phyloP scores from a whole-genome alignment of 2,888 invertebrate species.

The Xestia ashworthii region DNA sequence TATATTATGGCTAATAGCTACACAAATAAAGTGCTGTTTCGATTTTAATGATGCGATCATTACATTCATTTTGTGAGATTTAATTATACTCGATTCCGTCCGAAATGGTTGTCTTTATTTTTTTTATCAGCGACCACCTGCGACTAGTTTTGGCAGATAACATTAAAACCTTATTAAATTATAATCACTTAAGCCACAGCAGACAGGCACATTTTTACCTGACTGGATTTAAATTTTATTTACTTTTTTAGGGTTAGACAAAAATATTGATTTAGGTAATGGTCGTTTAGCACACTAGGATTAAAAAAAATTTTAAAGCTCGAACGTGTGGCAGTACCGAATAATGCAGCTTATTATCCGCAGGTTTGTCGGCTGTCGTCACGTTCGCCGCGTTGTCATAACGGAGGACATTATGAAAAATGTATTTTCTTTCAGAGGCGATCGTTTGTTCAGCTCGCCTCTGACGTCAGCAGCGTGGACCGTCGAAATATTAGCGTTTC shows the following conservation, averaged over 20 bases:
- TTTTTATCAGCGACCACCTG: conserved; percentile 1
- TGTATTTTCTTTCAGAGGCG: conserved; percentile 79
- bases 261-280: conserved; percentile 17
- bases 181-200: background rate
- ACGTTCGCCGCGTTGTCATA: conserved; percentile 70
- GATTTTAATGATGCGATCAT: conserved; percentile 34
- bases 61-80: conserved; percentile 1
- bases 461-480: conserved; percentile 78
- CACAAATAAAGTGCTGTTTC: conserved; percentile 24
- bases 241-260: background rate
- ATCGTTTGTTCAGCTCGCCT: conserved; percentile 64
- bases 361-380: conserved; percentile 63
- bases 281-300: background rate
- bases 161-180: background rate
- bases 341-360: conserved; percentile 23
- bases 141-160: conserved; percentile 2
- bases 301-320: background rate
- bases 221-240: conserved; percentile 2
- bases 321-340: conserved; percentile 7
- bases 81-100: conserved; percentile 5
- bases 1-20: conserved; percentile 31
- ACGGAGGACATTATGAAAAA: conserved; percentile 76
- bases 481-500: conserved; percentile 68
- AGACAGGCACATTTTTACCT: background rate
- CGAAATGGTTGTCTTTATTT: background rate